phyloP scores from a whole-genome alignment of 1,140 invertebrate genomes.

The Phocides pigmalion region DNA sequence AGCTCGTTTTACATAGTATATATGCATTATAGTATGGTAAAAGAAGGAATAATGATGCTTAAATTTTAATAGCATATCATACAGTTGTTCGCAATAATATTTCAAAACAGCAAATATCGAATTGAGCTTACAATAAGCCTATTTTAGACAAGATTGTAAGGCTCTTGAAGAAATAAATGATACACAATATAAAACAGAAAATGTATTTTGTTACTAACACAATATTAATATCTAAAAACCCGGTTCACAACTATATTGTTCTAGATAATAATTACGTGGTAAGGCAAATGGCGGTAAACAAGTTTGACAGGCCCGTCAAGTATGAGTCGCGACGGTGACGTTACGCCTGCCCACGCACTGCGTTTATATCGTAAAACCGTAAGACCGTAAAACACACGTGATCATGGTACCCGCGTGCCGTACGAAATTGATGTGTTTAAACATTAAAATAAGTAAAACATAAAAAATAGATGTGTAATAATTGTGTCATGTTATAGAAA shows the following conservation, averaged over 20 bases:
- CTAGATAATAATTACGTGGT: not conserved
- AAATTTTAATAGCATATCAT: too few relatives aligned
- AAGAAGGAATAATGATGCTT: too few relatives aligned
- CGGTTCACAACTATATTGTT: not conserved
- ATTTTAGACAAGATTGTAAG: too few relatives aligned
- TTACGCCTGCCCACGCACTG: conserved; percentile 6
- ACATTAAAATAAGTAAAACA: not conserved
- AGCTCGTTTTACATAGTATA: too few relatives aligned
- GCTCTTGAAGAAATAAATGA: too few relatives aligned
- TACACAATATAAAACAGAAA: not conserved
- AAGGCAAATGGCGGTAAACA: conserved; percentile 58
- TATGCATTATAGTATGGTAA: too few relatives aligned
- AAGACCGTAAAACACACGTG: conserved; percentile 21
- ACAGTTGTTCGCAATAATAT: too few relatives aligned
- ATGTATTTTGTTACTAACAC: not conserved
- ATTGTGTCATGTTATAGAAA: too few relatives aligned
- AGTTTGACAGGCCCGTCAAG: conserved; percentile 58
- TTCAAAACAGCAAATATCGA: too few relatives aligned
- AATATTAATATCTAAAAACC: not conserved
- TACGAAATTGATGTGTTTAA: not conserved
- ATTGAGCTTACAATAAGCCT: too few relatives aligned
- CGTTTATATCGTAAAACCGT: conserved; percentile 36
- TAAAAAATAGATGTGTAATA: too few relatives aligned
- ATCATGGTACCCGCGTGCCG: not conserved
- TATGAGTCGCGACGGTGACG: conserved; percentile 32